Percentiles rank a stretch among this genome's conserved stretches.
These are phyloP conservation scores for Taeniopygia guttata DNA, from an alignment of 2,797 vertebrate genomes.

Conservation along the genomic window DNA sequence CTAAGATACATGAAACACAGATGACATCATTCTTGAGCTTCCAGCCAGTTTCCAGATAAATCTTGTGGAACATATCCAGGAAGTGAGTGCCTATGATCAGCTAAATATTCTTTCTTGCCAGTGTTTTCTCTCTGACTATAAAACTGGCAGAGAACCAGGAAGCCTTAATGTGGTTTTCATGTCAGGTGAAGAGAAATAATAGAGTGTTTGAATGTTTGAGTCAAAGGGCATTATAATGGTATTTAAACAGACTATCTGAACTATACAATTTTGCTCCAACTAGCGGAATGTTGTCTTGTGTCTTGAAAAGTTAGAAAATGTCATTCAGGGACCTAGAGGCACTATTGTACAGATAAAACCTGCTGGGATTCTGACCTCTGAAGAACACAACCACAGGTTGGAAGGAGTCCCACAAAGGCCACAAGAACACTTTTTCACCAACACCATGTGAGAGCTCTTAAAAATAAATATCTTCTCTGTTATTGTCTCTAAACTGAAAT, in stretches of 20 bases:
- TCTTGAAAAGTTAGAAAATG: neutral
- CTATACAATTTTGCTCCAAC: neutral
- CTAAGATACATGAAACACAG: neutral
- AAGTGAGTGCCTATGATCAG: neutral
- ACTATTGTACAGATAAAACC: neutral
- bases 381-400: neutral
- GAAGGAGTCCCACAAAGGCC: neutral
- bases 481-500: neutral
- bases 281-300: neutral
- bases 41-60: neutral
- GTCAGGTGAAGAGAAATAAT: neutral
- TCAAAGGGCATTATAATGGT: neutral
- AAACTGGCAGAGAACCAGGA: neutral
- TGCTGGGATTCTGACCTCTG: neutral
- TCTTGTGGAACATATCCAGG: neutral
- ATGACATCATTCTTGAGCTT: conserved; percentile 6
- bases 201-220: neutral
- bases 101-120: neutral
- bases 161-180: neutral
- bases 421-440: neutral
- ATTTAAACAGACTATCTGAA: neutral
- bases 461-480: neutral
- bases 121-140: neutral
- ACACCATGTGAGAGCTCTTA: neutral
- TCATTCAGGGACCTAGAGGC: neutral